A percentile compares a stretch with the other conserved stretches of the same genome.
Evolutionary conservation across 2,113 vertebrate genomes (phyloP).

Genomic region (Lota lota): DNA sequence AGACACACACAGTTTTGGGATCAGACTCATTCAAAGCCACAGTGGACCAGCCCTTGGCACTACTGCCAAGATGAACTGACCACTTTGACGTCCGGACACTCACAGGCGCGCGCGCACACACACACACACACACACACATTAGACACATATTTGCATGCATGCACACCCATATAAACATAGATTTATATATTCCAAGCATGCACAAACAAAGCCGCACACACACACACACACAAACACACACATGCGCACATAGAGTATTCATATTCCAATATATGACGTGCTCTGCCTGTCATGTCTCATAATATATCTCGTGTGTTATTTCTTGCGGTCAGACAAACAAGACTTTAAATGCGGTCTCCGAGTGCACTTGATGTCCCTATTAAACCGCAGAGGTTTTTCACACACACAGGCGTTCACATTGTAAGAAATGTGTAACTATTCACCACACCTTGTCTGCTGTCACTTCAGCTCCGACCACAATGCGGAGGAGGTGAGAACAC

Average conservation of each 20-base stretch:
- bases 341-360: no score
- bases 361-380: no score
- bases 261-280: constrained; percentile 10
- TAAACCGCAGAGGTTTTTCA: no score
- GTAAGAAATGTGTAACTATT: no score
- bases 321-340: background rate
- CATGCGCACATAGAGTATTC: background rate
- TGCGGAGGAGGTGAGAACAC: no score
- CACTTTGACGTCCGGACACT: constrained; percentile 57
- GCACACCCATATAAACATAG: constrained; percentile 9
- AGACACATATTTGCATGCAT: constrained; percentile 6
- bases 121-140: constrained; percentile 16
- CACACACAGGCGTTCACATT: no score
- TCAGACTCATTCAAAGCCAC: constrained; percentile 62
- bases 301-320: background rate
- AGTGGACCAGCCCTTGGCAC: constrained; percentile 66
- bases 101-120: background rate
- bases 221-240: constrained; percentile 2
- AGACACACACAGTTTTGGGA: constrained; percentile 41
- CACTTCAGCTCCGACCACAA: no score
- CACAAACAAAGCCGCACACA: background rate
- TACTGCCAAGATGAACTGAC: constrained; percentile 58
- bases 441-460: no score
- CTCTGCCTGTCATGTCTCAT: background rate
- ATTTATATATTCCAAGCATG: no score